Evolutionary conservation across 2,888 invertebrate species (phyloP).

Genomic region (Campopleginae sp.): DNA sequence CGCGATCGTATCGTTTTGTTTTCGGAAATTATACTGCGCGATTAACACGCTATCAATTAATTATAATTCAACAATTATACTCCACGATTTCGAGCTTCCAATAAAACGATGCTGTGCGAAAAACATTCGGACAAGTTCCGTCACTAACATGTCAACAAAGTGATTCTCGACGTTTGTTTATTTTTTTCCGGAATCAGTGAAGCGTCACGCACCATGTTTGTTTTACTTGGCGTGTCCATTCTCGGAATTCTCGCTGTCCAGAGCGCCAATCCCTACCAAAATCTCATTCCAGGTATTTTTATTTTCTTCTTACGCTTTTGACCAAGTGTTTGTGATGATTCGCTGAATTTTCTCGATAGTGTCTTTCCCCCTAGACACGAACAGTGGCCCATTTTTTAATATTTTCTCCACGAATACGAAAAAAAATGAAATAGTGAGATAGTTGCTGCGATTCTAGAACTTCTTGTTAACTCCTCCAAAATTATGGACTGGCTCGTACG

Average conservation of each 20-base stretch:
- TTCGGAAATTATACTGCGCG: neutral
- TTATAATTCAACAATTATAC: neutral
- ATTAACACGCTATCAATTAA: neutral
- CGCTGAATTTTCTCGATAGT: neutral
- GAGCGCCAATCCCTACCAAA: constrained; percentile 69
- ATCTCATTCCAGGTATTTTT: constrained; percentile 74
- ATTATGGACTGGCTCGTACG: no score
- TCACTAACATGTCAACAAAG: constrained; percentile 46
- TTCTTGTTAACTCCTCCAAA: no score
- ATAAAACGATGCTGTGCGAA: constrained; percentile 19
- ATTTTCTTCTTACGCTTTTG: constrained; percentile 10
- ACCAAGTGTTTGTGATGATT: neutral
- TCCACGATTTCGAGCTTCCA: neutral
- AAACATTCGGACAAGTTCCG: neutral
- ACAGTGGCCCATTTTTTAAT: neutral
- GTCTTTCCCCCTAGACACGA: neutral
- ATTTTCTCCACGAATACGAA: neutral
- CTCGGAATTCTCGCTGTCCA: constrained; percentile 64
- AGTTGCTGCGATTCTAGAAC: no score
- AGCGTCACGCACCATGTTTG: constrained; percentile 64
- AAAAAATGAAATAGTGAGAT: no score
- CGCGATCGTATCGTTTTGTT: constrained; percentile 49
- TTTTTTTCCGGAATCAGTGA: constrained; percentile 32
- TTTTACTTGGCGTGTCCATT: constrained; percentile 64
- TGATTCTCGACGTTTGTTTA: constrained; percentile 11